Evolutionary conservation across 2,888 invertebrate genomes (phyloP).

Genomic region (Aethes cnicana): DNA sequence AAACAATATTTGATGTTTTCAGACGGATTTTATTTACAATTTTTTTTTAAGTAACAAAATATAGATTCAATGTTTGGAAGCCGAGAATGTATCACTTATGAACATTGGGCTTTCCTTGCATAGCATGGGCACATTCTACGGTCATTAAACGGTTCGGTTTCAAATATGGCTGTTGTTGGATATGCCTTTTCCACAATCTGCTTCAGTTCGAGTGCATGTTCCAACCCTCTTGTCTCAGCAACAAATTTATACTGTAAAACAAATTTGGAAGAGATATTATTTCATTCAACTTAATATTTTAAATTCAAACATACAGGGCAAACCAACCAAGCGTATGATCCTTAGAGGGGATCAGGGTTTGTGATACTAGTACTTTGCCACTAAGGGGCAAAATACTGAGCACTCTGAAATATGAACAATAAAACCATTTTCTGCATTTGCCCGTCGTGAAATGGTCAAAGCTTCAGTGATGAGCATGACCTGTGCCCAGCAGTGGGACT

Average conservation of each 20-base stretch:
- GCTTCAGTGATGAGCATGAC: too few relatives aligned
- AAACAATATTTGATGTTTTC: slow-evolving; percentile 5
- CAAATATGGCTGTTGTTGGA: slow-evolving; percentile 53
- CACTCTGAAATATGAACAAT: too few relatives aligned
- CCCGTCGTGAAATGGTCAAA: too few relatives aligned
- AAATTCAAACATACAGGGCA: too few relatives aligned
- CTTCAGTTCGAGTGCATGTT: slow-evolving; percentile 84
- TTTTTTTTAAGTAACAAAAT: slow-evolving; percentile 3
- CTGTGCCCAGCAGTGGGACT: too few relatives aligned
- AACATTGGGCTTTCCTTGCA: slow-evolving; percentile 42
- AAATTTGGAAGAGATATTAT: neutral
- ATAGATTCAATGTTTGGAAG: slow-evolving; percentile 1
- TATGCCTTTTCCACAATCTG: slow-evolving; percentile 62
- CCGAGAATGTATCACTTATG: neutral
- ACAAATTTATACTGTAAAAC: slow-evolving; percentile 88
- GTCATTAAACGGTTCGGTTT: slow-evolving; percentile 68
- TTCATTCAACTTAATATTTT: too few relatives aligned
- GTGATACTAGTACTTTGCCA: too few relatives aligned
- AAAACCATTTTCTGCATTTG: too few relatives aligned
- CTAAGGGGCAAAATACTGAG: too few relatives aligned
- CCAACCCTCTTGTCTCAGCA: slow-evolving; percentile 90
- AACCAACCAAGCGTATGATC: too few relatives aligned
- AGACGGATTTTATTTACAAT: neutral
- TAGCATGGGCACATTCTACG: slow-evolving; percentile 65
- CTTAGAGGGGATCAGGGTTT: too few relatives aligned